phyloP scores from a whole-genome alignment of 2,797 vertebrate species.

The Lithobates sylvaticus region DNA sequence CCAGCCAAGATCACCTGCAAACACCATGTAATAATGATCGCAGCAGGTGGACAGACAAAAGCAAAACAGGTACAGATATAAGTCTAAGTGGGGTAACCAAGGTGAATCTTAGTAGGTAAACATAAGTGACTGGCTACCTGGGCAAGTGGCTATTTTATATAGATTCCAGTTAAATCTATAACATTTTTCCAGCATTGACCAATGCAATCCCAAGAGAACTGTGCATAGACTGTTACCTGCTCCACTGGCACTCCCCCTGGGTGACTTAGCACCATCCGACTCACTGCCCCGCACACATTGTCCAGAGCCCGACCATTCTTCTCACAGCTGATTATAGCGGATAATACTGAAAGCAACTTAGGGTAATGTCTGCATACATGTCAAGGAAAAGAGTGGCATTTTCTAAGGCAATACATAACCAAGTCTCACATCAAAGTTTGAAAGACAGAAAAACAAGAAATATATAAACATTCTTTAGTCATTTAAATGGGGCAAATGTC shows the following conservation, averaged over 20 bases:
- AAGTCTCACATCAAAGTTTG: not conserved
- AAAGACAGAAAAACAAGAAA: too few relatives aligned
- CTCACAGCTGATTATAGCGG: constrained; percentile 84
- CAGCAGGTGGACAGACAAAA: too few relatives aligned
- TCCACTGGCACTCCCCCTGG: constrained; percentile 80
- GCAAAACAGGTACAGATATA: too few relatives aligned
- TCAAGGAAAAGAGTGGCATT: constrained; percentile 66
- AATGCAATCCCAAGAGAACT: not conserved
- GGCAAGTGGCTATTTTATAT: too few relatives aligned
- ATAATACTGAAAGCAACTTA: constrained; percentile 85
- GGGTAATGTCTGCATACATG: constrained; percentile 82
- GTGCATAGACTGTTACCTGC: constrained; percentile 76
- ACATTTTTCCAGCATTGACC: not conserved
- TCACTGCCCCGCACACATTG: constrained; percentile 90
- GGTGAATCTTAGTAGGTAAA: not conserved
- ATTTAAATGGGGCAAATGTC: too few relatives aligned
- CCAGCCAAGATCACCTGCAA: too few relatives aligned
- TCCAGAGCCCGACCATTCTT: constrained; percentile 82
- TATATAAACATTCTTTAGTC: too few relatives aligned
- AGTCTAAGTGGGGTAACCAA: too few relatives aligned
- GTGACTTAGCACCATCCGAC: constrained; percentile 85
- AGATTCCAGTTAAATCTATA: too few relatives aligned
- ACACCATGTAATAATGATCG: too few relatives aligned
- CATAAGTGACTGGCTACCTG: not conserved
- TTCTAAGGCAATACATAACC: not conserved